phyloP scores from a whole-genome alignment of 2,113 vertebrate genomes.

The Crypturellus undulatus region DNA sequence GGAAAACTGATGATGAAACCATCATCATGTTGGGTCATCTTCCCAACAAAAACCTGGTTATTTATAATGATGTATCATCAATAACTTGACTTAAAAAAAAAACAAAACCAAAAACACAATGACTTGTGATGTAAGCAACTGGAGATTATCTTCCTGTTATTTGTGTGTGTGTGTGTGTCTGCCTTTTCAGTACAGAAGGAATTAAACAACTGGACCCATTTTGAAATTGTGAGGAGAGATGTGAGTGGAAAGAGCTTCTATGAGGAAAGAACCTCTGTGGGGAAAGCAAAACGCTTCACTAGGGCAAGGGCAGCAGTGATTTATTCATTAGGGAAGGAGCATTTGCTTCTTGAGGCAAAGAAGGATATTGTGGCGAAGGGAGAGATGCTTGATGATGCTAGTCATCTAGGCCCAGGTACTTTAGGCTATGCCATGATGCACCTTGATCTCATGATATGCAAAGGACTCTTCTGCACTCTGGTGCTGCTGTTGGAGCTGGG shows the following conservation, averaged over 20 bases:
- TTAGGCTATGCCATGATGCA: not conserved
- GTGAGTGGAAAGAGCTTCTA: not conserved
- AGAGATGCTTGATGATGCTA: not conserved
- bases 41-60: not conserved
- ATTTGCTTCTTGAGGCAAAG: not conserved
- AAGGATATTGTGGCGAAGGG: not conserved
- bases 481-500: not conserved
- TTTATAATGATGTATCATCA: not conserved
- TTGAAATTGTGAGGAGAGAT: not conserved
- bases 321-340: not conserved
- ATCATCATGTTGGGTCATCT: not conserved
- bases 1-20: not conserved
- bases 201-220: not conserved
- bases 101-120: no score
- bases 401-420: not conserved
- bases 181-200: not conserved
- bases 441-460: fast-evolving
- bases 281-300: not conserved
- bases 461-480: not conserved
- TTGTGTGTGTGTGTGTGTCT: fast-evolving
- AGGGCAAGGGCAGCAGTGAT: not conserved
- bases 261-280: not conserved
- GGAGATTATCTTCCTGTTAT: not conserved
- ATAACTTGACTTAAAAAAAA: no score
- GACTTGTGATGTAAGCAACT: not conserved